Percentiles rank a stretch among this genome's conserved stretches.
These are phyloP conservation scores for Tor tambroides DNA, from an alignment of 2,113 vertebrate species.

Conservation along the genomic window DNA sequence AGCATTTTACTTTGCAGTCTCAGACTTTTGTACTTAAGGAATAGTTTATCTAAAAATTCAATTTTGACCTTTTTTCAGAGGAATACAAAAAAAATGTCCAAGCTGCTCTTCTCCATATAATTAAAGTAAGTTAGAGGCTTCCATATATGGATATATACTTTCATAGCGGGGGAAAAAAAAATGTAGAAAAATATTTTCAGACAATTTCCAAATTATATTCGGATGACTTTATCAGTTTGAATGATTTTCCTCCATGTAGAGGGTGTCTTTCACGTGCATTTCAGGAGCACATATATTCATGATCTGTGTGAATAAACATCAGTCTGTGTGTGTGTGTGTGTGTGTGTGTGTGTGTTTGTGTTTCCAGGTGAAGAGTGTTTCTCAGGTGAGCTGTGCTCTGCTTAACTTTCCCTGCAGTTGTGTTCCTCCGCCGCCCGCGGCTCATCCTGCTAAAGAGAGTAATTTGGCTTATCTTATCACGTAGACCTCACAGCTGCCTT, in stretches of 20 bases:
- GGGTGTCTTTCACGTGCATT: not conserved
- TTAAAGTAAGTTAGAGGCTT: not conserved
- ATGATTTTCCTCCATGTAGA: not conserved
- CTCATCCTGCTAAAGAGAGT: conserved; percentile 79
- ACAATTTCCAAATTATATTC: not conserved
- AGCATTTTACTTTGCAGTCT: not conserved
- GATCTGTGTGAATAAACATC: conserved; percentile 26
- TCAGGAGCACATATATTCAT: not conserved
- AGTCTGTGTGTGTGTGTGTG: not conserved
- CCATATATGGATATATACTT: not conserved
- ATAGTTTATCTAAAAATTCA: not conserved
- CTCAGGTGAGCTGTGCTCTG: conserved; percentile 56
- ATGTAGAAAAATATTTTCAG: too few species aligned
- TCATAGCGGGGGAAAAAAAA: too few species aligned
- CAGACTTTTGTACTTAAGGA: not conserved
- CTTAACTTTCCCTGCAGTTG: conserved; percentile 47
- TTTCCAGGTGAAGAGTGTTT: conserved; percentile 31
- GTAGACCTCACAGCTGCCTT: conserved; percentile 81
- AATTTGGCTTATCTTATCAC: conserved; percentile 83
- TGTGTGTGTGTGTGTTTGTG: conserved; percentile 21
- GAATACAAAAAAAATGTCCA: not conserved
- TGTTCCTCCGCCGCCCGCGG: conserved; percentile 71
- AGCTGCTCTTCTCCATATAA: not conserved
- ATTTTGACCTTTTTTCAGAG: not conserved
- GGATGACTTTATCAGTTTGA: not conserved